Conservation (phyloP, 2,888 invertebrate genomes). For the Pantelozetes paolii region DNA sequence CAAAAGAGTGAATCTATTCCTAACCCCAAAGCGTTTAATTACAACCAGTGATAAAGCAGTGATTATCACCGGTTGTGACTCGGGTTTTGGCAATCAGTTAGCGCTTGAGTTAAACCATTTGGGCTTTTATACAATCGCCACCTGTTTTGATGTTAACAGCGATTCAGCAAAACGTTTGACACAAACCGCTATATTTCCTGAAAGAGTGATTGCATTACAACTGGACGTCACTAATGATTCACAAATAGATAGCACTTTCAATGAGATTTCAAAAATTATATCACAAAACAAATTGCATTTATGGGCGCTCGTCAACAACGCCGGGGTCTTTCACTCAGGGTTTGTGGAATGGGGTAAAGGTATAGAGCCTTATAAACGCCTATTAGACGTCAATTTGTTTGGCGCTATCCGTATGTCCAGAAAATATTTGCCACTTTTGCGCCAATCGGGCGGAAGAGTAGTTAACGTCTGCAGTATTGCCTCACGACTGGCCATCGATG, state of each 20-base stretch:
- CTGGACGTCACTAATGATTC: conserved; percentile 52
- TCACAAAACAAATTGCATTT: conserved; percentile 50
- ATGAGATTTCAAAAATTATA: conserved; percentile 42
- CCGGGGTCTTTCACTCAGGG: conserved; percentile 54
- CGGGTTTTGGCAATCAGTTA: conserved; percentile 40
- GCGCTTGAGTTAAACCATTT: conserved; percentile 27
- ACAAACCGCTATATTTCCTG: background rate
- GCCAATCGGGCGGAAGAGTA: conserved; percentile 49
- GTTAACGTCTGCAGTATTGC: conserved; percentile 51
- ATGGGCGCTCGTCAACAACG: conserved; percentile 58
- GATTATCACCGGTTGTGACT: conserved; percentile 42
- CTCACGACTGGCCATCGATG: conserved; percentile 20
- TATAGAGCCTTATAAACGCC: conserved; percentile 52
- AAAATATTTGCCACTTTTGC: conserved; percentile 50
- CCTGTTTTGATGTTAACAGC: conserved; percentile 11
- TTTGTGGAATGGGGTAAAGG: conserved; percentile 55
- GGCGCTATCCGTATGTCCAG: conserved; percentile 51
- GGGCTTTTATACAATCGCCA: conserved; percentile 34
- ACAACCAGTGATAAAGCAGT: conserved; percentile 72
- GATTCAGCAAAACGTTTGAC: background rate
- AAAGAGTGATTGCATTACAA: conserved; percentile 49
- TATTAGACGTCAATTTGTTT: conserved; percentile 51
- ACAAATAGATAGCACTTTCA: conserved; percentile 50
- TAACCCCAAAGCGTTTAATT: conserved; percentile 54
- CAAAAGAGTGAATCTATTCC: background rate